phyloP scores from a whole-genome alignment of 2,797 vertebrate genomes.

The Schizopygopsis pylzovi region DNA sequence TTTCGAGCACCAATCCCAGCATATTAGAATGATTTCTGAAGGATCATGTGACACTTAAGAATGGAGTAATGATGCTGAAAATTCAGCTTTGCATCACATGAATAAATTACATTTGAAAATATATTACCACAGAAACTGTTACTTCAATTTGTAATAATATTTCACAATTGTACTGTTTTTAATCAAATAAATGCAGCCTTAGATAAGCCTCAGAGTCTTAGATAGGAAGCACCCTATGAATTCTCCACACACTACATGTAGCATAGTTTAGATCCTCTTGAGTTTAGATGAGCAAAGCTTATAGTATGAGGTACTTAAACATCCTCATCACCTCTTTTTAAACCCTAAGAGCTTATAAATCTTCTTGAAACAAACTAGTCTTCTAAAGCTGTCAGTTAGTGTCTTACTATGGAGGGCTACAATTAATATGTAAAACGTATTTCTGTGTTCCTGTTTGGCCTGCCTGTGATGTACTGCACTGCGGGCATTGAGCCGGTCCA shows the following conservation, averaged over 20 bases:
- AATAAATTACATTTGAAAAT: not conserved
- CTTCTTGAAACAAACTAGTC: conserved; percentile 40
- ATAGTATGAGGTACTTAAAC: conserved; percentile 5
- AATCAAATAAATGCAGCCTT: no score
- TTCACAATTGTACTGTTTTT: not conserved
- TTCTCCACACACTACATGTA: not conserved
- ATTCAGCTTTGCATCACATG: not conserved
- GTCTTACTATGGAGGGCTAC: conserved; percentile 5
- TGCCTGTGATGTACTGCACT: conserved; percentile 56
- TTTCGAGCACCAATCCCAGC: not conserved
- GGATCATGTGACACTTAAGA: not conserved
- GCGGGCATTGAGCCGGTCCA: conserved; percentile 38
- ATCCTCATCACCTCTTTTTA: conserved; percentile 20
- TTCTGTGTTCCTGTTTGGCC: conserved; percentile 58
- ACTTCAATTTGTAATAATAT: not conserved
- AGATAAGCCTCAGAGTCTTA: no score
- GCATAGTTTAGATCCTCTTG: conserved; percentile 16
- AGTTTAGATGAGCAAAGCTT: conserved; percentile 7
- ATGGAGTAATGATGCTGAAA: not conserved
- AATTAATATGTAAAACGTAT: conserved; percentile 32
- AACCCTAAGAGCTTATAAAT: conserved; percentile 46
- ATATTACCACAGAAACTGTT: not conserved
- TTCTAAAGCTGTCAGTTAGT: conserved; percentile 11
- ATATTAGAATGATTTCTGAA: not conserved
- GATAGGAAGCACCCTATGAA: not conserved